Conservation (phyloP, 1,140 invertebrate species). For the Diachasmimorpha longicaudata region DNA sequence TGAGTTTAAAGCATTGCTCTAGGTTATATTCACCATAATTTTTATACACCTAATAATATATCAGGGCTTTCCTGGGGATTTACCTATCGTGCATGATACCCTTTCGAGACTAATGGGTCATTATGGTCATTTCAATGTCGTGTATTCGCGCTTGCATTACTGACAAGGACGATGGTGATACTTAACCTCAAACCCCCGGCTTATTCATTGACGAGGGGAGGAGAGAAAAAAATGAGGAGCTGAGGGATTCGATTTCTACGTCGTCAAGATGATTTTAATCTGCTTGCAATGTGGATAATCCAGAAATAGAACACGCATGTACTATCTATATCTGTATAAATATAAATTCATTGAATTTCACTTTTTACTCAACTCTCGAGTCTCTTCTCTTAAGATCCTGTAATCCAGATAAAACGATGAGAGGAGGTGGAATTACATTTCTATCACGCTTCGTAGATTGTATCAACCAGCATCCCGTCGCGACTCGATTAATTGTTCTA, state of each 20-base stretch:
- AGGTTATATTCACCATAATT: background rate
- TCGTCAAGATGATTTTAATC: background rate
- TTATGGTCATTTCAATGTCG: conserved; percentile 32
- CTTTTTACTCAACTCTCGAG: conserved; percentile 17
- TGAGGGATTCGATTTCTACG: background rate
- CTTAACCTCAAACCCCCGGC: background rate
- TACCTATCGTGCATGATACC: conserved; percentile 31
- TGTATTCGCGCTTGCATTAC: conserved; percentile 29
- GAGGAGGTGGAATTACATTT: conserved; percentile 38
- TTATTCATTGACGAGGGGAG: background rate
- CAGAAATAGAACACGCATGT: background rate
- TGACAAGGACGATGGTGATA: conserved; percentile 40
- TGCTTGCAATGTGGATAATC: background rate
- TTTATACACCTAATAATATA: background rate
- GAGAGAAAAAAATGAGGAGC: background rate
- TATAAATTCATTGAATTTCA: conserved; percentile 19
- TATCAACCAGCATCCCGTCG: conserved; percentile 2
- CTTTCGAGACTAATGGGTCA: conserved; percentile 43
- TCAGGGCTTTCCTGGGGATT: background rate
- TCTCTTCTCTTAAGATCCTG: conserved; percentile 34
- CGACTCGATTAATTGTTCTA: conserved; percentile 21
- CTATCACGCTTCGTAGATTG: conserved; percentile 31
- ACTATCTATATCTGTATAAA: background rate
- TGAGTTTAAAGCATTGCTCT: background rate
- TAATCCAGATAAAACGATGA: conserved; percentile 41